Conservation (phyloP, 2,797 vertebrate species). For the Betta splendens region DNA sequence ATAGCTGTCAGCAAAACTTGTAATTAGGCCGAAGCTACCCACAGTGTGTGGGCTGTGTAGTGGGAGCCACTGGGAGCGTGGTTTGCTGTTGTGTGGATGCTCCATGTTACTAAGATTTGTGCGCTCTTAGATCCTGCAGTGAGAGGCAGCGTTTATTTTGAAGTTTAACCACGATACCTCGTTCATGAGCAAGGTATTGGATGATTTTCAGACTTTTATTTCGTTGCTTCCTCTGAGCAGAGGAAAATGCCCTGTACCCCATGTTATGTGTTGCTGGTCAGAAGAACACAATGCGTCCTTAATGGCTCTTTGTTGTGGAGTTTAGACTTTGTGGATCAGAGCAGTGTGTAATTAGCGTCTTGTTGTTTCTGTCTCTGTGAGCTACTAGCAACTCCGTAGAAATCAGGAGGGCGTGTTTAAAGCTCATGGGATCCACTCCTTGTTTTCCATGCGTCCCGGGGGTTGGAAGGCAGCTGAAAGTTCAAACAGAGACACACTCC, state of each 20-base stretch:
- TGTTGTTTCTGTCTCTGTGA: slow-evolving; percentile 55
- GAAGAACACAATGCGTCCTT: slow-evolving; percentile 53
- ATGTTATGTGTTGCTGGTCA: slow-evolving; percentile 43
- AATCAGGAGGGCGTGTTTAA: slow-evolving; percentile 60
- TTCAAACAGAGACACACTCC: slow-evolving; percentile 80
- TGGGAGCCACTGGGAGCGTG: slow-evolving; percentile 49
- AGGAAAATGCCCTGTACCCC: slow-evolving; percentile 7
- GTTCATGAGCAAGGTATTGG: slow-evolving; percentile 13
- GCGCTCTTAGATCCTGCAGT: slow-evolving; percentile 12
- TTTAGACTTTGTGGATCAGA: slow-evolving; percentile 49
- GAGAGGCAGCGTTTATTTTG: slow-evolving; percentile 9
- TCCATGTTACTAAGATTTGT: slow-evolving; percentile 37
- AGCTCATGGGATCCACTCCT: slow-evolving; percentile 75
- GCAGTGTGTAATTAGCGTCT: slow-evolving; percentile 46
- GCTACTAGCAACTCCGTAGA: slow-evolving; percentile 50
- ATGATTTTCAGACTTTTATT: slow-evolving; percentile 2
- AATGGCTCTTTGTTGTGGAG: slow-evolving; percentile 48
- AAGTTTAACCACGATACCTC: too few species aligned
- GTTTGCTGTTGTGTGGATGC: slow-evolving; percentile 41
- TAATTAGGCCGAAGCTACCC: slow-evolving; percentile 53
- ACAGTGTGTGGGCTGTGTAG: slow-evolving; percentile 54
- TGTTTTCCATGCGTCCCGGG: slow-evolving; percentile 78
- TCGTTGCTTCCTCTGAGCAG: slow-evolving; percentile 28
- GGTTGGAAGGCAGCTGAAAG: slow-evolving; percentile 78
- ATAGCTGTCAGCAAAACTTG: slow-evolving; percentile 51